A percentile compares a stretch with the other conserved stretches of the same genome.
These are phyloP conservation scores for Stratiolaelaps scimitus DNA, from an alignment of 1,140 invertebrate species.

Conservation along the genomic window DNA sequence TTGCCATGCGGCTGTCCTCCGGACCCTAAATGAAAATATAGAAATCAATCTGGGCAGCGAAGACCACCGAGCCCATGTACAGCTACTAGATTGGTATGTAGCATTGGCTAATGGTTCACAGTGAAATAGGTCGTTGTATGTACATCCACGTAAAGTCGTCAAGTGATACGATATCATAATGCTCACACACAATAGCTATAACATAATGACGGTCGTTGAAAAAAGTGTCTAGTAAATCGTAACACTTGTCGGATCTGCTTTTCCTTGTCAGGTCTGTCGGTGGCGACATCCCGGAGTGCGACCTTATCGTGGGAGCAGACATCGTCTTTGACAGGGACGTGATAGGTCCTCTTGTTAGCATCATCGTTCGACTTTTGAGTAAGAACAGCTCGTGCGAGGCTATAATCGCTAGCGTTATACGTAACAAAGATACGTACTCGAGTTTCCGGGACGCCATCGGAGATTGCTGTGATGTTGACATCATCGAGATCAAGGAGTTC, in stretches of 20 bases:
- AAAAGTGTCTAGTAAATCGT: no score
- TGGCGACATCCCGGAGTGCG: not conserved
- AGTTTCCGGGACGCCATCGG: not conserved
- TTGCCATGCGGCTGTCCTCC: conserved; percentile 8
- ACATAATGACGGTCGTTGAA: no score
- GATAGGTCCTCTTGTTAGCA: not conserved
- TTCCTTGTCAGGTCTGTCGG: not conserved
- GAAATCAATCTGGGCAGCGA: not conserved
- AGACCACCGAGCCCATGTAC: not conserved
- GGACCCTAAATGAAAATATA: not conserved
- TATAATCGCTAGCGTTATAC: conserved; percentile 4
- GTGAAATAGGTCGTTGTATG: no score
- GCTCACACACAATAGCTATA: no score
- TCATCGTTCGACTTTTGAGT: not conserved
- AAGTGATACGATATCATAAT: no score
- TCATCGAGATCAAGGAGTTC: not conserved
- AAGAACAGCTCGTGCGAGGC: conserved; percentile 18
- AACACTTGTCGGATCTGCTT: no score
- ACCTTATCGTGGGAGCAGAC: conserved; percentile 20
- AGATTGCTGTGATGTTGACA: not conserved
- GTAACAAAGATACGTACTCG: conserved; percentile 11
- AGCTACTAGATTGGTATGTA: conserved; percentile 14
- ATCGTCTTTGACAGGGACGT: conserved; percentile 23
- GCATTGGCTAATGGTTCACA: no score
- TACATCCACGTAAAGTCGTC: no score